A percentile compares a stretch with the other conserved stretches of the same genome.
Conservation (phyloP, 1,140 invertebrate genomes). For the Coptotermes formosanus region DNA sequence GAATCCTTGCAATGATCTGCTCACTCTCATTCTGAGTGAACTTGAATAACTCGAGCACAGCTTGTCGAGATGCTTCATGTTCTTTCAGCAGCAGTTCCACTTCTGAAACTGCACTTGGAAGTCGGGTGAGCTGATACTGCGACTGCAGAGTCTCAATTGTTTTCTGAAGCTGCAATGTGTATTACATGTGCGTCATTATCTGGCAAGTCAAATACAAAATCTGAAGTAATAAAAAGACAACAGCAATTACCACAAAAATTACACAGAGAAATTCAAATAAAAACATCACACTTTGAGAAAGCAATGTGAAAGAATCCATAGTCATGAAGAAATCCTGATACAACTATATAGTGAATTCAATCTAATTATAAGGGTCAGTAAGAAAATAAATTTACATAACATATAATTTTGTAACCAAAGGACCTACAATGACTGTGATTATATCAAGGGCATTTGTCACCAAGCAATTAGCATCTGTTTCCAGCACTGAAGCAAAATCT, state of each 20-base stretch:
- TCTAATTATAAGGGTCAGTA: too few relatives aligned
- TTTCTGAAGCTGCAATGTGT: constrained; percentile 50
- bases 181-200: constrained; percentile 15
- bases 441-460: too few relatives aligned
- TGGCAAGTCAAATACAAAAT: neutral
- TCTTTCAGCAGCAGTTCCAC: constrained; percentile 57
- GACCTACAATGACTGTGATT: too few relatives aligned
- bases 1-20: constrained; percentile 61
- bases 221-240: neutral
- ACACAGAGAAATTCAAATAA: neutral
- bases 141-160: constrained; percentile 50
- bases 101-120: constrained; percentile 50
- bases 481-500: too few relatives aligned
- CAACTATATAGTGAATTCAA: too few relatives aligned
- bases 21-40: constrained; percentile 61
- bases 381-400: too few relatives aligned
- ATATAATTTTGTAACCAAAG: too few relatives aligned
- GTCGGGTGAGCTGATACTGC: constrained; percentile 44
- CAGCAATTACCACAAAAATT: neutral
- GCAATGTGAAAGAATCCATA: too few relatives aligned
- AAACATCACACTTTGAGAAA: neutral
- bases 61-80: constrained; percentile 58
- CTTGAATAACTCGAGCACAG: constrained; percentile 59
- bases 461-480: too few relatives aligned
- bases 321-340: too few relatives aligned